Evolutionary conservation across 2,797 vertebrate species (phyloP).

Genomic region (Gallinago nigripennis): DNA sequence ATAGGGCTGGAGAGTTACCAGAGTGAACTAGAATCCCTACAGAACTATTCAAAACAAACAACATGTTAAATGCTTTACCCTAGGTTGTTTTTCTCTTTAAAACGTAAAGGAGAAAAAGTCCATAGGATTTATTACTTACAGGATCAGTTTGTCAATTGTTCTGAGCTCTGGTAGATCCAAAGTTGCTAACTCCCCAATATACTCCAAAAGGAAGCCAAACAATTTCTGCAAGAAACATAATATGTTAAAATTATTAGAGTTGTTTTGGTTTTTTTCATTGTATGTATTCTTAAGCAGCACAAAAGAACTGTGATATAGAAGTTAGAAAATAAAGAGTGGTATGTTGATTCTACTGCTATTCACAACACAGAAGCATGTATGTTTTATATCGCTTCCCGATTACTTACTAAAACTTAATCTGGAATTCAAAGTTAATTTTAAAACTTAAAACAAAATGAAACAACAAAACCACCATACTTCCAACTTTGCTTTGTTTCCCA

Average conservation of each 20-base stretch:
- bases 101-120: background rate
- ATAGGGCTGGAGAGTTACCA: background rate
- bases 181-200: constrained; percentile 85
- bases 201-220: constrained; percentile 90
- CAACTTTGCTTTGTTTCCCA: constrained; percentile 90
- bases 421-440: background rate
- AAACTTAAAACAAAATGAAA: background rate
- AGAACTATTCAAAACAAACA: background rate
- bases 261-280: background rate
- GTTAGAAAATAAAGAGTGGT: background rate
- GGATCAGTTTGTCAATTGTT: constrained; percentile 83
- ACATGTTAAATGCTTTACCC: background rate
- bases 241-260: background rate
- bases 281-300: background rate
- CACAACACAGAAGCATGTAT: background rate
- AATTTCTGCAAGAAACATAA: constrained; percentile 82
- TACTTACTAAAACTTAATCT: background rate
- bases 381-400: background rate
- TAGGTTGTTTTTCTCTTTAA: background rate
- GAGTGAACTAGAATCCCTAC: background rate
- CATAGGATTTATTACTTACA: constrained; percentile 78
- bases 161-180: constrained; percentile 82
- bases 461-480: constrained; percentile 76
- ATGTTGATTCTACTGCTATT: background rate
- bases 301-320: background rate